Evolutionary conservation across 2,113 vertebrate species (phyloP), one percentile per base, ranked within the genome.

Genomic region (Corythornis vintsioides): DNA sequence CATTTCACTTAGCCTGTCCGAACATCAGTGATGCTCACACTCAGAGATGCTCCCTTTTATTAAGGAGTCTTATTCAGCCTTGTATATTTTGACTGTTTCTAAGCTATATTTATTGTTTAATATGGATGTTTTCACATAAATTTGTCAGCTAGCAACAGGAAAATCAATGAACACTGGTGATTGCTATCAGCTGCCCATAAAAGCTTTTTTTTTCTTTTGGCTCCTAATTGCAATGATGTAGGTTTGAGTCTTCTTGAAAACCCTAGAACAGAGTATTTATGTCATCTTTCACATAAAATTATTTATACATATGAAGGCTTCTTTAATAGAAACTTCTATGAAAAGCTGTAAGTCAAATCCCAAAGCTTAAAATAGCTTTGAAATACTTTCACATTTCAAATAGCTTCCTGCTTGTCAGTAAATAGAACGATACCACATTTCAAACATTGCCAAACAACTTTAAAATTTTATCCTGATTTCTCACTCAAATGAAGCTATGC

Each of bases 171-270:
- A 61, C 56, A 83, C 50, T 90, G 43, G 50, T 76, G 86, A 86
- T 47, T 79, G 66, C 67, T 70, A 57, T 86, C 83, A 88, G 18
- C 6, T 70, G 53, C 35, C 66, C 31, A 38, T 81, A 65, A 88
- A 91, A 86, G 3, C 1, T 24, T 13, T 14, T 63, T 78, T 56
- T 53, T 21, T 0, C 11, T 2, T 63, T 81, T 80, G 35, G 14
- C 13, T 91, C 26, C 80, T 95, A 93, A 75, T 86, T 95, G 31
- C n/a, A 75, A 20, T 67, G 53, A 90, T 83, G 21, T 63, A 57
- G 15, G 33, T 15, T 92, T 79, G 16, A 91, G 19, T 69, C 45
- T 47, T 77, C 43, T 89, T 88, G 57, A 92, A 86, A 82, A 84
- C 26, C 15, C 31, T 33, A 15, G 25, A 83, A 53, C 13, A 47